Percentiles rank a stretch among this genome's conserved stretches.
Conservation (phyloP, 2,888 invertebrate genomes). For the Parnassius mnemosyne region DNA sequence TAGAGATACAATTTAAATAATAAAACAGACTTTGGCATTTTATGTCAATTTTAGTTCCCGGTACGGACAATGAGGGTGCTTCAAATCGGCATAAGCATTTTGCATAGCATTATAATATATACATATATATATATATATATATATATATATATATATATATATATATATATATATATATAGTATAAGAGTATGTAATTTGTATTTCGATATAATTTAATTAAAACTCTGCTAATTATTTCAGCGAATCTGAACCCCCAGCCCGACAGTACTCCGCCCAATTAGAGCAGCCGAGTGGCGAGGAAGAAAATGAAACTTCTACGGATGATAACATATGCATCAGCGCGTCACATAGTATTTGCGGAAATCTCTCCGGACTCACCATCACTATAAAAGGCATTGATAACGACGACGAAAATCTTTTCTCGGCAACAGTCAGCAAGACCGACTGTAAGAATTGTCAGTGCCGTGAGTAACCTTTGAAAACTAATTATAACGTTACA, state of each 20-base stretch:
- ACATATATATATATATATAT: too few relatives aligned
- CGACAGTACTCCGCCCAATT: neutral
- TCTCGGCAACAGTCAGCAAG: neutral
- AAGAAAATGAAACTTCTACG: slow-evolving; percentile 1
- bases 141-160: too few relatives aligned
- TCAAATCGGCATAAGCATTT: too few relatives aligned
- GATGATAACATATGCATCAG: slow-evolving; percentile 14
- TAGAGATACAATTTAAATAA: too few relatives aligned
- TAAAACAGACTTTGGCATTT: too few relatives aligned
- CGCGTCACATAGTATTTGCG: slow-evolving; percentile 3
- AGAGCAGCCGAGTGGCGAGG: neutral
- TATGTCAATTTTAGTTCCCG: too few relatives aligned
- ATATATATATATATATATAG: too few relatives aligned
- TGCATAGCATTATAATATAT: too few relatives aligned
- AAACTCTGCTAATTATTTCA: neutral
- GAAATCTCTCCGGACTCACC: slow-evolving; percentile 8
- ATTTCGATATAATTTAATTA: too few relatives aligned
- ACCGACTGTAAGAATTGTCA: slow-evolving; percentile 5
- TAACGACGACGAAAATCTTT: neutral
- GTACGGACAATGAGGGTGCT: too few relatives aligned
- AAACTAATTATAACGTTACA: too few relatives aligned
- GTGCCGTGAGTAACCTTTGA: slow-evolving; percentile 9
- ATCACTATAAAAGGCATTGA: neutral
- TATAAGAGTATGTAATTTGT: too few relatives aligned
- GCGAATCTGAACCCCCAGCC: neutral